Conservation (phyloP, 2,113 vertebrate species). For the Centrocercus urophasianus region DNA sequence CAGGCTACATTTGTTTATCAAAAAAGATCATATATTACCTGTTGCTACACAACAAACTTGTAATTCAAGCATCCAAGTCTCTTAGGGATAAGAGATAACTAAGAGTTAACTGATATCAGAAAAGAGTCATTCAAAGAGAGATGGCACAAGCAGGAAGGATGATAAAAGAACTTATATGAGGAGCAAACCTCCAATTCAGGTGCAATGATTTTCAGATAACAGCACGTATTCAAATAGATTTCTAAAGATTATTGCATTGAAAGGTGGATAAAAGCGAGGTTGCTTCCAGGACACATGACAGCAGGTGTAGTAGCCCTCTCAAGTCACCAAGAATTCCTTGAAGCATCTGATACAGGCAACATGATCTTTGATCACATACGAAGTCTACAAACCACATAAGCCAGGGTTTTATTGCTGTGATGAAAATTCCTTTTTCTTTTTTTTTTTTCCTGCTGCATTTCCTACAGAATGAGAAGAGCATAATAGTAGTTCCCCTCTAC, state of each 20-base stretch:
- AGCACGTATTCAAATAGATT: background rate
- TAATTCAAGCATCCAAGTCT: background rate
- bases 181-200: background rate
- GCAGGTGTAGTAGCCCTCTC: background rate
- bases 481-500: background rate
- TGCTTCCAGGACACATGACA: background rate
- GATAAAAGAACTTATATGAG: background rate
- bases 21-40: background rate
- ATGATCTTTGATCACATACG: fast-evolving
- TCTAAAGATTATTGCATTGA: background rate
- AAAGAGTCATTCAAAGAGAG: background rate
- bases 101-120: background rate
- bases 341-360: background rate
- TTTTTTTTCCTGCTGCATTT: background rate
- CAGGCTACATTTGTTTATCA: background rate
- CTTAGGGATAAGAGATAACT: background rate
- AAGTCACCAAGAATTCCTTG: background rate
- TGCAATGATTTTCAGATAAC: background rate
- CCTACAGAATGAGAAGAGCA: background rate
- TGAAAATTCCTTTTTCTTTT: background rate
- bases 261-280: background rate
- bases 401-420: background rate
- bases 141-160: background rate
- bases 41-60: background rate
- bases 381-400: background rate